phyloP scores from a whole-genome alignment of 1,140 invertebrate species.

The Drosophila grimshawi region DNA sequence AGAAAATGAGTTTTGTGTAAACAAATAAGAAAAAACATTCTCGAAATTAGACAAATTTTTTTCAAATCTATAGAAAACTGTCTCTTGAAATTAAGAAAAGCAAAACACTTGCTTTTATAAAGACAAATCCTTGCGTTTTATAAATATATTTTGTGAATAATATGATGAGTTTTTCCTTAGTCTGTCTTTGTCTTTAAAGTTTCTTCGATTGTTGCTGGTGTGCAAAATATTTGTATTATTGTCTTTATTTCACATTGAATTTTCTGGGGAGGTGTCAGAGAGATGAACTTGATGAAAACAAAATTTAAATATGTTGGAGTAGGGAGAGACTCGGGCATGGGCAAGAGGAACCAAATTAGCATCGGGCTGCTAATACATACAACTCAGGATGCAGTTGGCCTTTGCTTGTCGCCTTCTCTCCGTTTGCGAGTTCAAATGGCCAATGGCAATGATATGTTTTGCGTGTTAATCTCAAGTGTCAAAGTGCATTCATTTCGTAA shows the following conservation, averaged over 20 bases:
- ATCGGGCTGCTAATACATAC: background rate
- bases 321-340: background rate
- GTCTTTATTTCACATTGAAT: constrained; percentile 2
- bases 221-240: background rate
- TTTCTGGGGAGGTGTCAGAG: background rate
- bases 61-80: no score
- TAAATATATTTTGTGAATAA: no score
- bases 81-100: no score
- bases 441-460: constrained; percentile 61
- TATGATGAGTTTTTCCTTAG: background rate
- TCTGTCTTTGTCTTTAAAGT: background rate
- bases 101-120: no score
- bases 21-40: no score
- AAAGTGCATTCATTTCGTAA: constrained; percentile 45
- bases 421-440: constrained; percentile 1
- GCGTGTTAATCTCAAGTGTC: constrained; percentile 66
- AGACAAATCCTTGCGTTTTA: no score
- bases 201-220: background rate
- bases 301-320: background rate
- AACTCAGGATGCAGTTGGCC: constrained; percentile 9
- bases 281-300: background rate
- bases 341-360: background rate
- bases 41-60: no score
- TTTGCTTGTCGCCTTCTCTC: background rate
- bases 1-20: no score